Evolutionary conservation across 2,113 vertebrate genomes (phyloP).

Genomic region (Meriones unguiculatus): DNA sequence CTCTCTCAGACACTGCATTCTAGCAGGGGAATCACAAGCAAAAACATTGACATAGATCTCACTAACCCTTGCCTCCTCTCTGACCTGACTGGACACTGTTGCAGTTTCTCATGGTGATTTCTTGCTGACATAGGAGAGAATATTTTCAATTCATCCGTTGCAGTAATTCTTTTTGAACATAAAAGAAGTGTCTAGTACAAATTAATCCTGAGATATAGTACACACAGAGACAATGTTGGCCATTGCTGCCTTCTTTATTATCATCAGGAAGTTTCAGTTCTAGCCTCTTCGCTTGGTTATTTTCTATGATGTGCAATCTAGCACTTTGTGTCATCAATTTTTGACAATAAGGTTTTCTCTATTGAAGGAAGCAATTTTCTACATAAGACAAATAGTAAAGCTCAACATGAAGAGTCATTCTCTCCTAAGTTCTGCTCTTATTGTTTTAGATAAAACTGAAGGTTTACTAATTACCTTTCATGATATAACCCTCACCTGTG

Average conservation of each 20-base stretch:
- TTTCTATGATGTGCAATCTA: neutral
- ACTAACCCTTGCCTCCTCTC: neutral
- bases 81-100: neutral
- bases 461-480: neutral
- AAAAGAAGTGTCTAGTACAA: no score
- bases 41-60: neutral
- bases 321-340: neutral
- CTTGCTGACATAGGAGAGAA: accelerated
- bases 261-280: neutral
- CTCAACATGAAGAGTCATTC: accelerated
- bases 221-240: neutral
- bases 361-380: neutral
- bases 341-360: neutral
- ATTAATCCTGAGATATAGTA: neutral
- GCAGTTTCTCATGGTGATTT: neutral
- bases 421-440: neutral
- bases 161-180: neutral
- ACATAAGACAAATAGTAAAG: neutral
- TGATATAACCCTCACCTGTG: neutral
- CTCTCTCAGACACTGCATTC: neutral
- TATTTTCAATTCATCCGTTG: neutral
- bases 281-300: neutral
- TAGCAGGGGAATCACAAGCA: neutral
- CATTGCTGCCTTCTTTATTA: accelerated
- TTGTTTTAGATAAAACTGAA: neutral